Evolutionary conservation across 2,888 invertebrate genomes (phyloP), one percentile per base, ranked within the genome.

Genomic region (Yponomeuta plumbellus): DNA sequence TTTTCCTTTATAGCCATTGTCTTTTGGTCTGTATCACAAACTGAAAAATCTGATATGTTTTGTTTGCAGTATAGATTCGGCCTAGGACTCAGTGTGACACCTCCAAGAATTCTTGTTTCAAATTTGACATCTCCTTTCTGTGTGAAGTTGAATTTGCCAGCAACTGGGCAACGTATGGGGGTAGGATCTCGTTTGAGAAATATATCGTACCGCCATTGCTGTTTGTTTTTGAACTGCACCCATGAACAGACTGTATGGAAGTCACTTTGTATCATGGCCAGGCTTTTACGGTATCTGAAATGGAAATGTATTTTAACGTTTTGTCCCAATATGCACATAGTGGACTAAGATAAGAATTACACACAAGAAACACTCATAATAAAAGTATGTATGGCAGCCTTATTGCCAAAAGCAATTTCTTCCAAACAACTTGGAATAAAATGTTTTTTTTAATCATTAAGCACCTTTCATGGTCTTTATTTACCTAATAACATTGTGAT

Each of bases 1-100:
- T 97, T 98, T 76, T 98, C 98, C 85, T 99, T 99, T 65, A 99
- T 95, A 66, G 96, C 94, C 75, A 99, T 95, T 79, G 97, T 97
- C 80, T 98, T 98, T 81, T 98, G 97, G 79, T 99, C 98, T 1
- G 95, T 95, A 85, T 97, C 98, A 78, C 99, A 99, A 0, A 98
- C 98, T 0, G 98, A 97, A 78, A 99, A 95, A 84, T 99, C 98
- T 0, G 98, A 98, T 70, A 98, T 97, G 77, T 97, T 97, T 76
- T 97, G 93, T 84, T 97, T 96, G 80, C 99, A 99, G 80, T 96
- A 95, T 68, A 97, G 94, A 80, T 97, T 97, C 4, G 98, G 97
- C 69, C 99, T 94, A 17, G 99, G 99, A 78, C 97, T 96, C 67
- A 97, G 88, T 0, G 99, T 99, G 0, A 99, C 97, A 79, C 98